A percentile compares a stretch with the other conserved stretches of the same genome.
Evolutionary conservation across 1,140 invertebrate species (phyloP).

Genomic region (Drosophila varians): DNA sequence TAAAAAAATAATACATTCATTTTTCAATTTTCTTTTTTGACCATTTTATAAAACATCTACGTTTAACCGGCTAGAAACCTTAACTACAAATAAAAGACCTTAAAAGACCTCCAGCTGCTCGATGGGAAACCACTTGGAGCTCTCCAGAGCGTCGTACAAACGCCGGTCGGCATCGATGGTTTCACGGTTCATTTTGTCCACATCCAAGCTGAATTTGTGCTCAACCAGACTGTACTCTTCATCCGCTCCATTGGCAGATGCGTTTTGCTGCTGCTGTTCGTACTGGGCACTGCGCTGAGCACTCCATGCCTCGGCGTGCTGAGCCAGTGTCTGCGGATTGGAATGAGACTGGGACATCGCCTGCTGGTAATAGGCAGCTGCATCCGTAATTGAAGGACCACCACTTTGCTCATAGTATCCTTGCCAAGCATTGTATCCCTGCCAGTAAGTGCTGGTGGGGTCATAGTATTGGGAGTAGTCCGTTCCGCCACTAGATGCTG

Average conservation of each 20-base stretch:
- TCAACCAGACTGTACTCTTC: constrained; percentile 85
- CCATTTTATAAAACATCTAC: too few relatives aligned
- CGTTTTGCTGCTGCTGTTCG: constrained; percentile 67
- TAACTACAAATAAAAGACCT: background rate
- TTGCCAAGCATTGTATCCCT: constrained; percentile 84
- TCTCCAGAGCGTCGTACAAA: constrained; percentile 92
- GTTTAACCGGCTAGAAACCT: too few relatives aligned
- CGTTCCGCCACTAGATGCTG: constrained; percentile 60
- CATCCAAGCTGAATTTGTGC: constrained; percentile 89
- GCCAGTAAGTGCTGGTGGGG: constrained; percentile 88
- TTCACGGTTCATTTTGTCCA: constrained; percentile 90
- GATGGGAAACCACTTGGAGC: constrained; percentile 90
- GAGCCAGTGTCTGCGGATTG: constrained; percentile 71
- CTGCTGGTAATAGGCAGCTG: constrained; percentile 80
- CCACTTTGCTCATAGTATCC: constrained; percentile 84
- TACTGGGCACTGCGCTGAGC: constrained; percentile 76
- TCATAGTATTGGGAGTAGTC: constrained; percentile 89
- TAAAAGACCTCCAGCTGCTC: constrained; percentile 86
- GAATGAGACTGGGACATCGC: constrained; percentile 76
- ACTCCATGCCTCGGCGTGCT: constrained; percentile 81
- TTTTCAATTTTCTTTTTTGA: too few relatives aligned
- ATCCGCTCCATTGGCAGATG: constrained; percentile 46
- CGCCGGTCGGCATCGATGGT: constrained; percentile 89
- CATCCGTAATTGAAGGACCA: constrained; percentile 78
- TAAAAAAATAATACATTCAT: too few relatives aligned